Evolutionary conservation across 2,888 invertebrate species (phyloP).

Genomic region (Mimachlamys varia): DNA sequence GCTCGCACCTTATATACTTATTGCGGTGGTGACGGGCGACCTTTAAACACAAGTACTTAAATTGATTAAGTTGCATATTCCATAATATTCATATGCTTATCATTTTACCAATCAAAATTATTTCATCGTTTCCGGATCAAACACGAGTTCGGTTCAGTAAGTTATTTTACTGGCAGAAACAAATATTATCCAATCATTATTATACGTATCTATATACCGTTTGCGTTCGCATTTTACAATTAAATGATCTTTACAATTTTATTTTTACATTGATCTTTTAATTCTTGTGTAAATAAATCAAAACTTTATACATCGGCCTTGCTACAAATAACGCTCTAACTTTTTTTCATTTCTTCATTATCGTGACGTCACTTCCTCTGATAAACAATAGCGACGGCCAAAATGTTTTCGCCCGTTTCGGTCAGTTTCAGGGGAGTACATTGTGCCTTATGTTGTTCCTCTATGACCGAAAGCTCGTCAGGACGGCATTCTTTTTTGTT

Average conservation of each 20-base stretch:
- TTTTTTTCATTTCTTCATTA: neutral
- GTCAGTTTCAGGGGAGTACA: no score
- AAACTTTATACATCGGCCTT: neutral
- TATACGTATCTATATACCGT: neutral
- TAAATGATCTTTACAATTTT: conserved; percentile 1
- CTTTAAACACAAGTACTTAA: neutral
- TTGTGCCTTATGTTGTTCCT: no score
- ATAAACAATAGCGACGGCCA: neutral
- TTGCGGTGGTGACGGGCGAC: neutral
- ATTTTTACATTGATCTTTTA: conserved; percentile 13
- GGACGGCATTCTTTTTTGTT: neutral
- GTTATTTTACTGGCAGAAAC: no score
- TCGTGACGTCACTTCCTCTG: neutral
- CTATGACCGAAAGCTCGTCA: neutral
- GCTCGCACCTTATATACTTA: neutral
- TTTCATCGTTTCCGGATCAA: neutral
- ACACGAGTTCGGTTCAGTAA: neutral
- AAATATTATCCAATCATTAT: neutral
- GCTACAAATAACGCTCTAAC: conserved; percentile 7
- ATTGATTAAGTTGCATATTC: neutral
- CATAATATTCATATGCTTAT: neutral
- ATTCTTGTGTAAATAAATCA: neutral
- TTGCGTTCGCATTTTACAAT: neutral
- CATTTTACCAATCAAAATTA: conserved; percentile 4
- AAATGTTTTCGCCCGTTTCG: neutral